Base-by-base conservation (phyloP, 2,113 vertebrate species). In the Phylloscopus whistleri region DNA sequence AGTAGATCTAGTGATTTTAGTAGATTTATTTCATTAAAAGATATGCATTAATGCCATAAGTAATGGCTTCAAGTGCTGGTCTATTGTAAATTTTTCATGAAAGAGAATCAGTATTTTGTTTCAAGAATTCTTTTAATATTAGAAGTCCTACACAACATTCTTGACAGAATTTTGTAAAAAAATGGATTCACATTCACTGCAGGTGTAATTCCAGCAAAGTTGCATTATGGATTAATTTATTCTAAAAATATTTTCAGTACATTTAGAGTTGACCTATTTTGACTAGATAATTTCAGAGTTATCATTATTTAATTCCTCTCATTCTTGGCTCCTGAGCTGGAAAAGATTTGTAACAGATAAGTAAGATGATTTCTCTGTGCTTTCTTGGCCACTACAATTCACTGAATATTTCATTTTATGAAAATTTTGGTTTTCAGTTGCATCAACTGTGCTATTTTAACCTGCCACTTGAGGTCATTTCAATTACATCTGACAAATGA, bases 401-500 rank as follows among this genome's bases (percentile, higher is more conserved):
- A 67, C 41, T 52, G 89, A 96, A 70, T 87, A 84, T 30, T 87
- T 58, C 7, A 53, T 74, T 80, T 75, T 63, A 33, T 62, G 41
- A 64, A 87, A 90, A 93, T 93, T 90, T 95, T 86, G 66, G 37
- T n/a, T 97, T 97, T 84, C 6, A 2, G 24, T 94, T 64, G 75
- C 69, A 96, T 97, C 22, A 73, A 11, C 63, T 96, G n/a, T 86
- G 39, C 59, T 97, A 63, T 95, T 98, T 97, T 96, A 97, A 96
- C 94, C 94, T 95, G 68, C 39, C 77, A 97, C 81, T 67, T 94
- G 55, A 92, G 97, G 96, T 97, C 52, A 95, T 97, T 98, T 98
- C 97, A 97, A 98, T 98, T 98, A 97, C 94, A 92, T 96, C 76
- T 97, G 94, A 95, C 90, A 96, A 98, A 95, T 95, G 95, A 97